Evolutionary conservation across 1,140 invertebrate genomes (phyloP).

Genomic region (Teleopsis dalmanni): DNA sequence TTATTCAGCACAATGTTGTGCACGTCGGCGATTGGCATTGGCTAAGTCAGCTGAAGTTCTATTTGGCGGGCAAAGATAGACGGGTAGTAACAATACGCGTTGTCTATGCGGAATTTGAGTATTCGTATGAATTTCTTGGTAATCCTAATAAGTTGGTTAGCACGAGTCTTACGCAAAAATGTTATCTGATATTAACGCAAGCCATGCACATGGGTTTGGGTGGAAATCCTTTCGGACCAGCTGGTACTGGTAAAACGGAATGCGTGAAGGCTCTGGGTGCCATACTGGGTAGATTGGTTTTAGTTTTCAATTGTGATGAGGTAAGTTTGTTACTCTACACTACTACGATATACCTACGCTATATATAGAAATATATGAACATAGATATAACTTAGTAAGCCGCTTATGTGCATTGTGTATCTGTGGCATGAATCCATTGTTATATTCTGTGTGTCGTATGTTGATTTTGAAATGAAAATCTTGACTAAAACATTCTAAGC

Average conservation of each 20-base stretch:
- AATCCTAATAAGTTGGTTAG: constrained; percentile 84
- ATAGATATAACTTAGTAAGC: too few relatives aligned
- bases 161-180: constrained; percentile 90
- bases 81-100: constrained; percentile 54
- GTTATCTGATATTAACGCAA: constrained; percentile 91
- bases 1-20: constrained; percentile 62
- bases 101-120: constrained; percentile 88
- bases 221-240: constrained; percentile 98
- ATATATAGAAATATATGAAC: too few relatives aligned
- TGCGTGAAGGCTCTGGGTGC: constrained; percentile 91
- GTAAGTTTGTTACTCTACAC: too few relatives aligned
- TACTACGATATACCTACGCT: too few relatives aligned
- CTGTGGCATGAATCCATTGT: too few relatives aligned
- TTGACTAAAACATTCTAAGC: too few relatives aligned
- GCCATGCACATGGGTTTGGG: constrained; percentile 92
- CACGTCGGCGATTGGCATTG: constrained; percentile 77
- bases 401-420: too few relatives aligned
- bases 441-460: too few relatives aligned
- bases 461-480: too few relatives aligned
- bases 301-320: constrained; percentile 98
- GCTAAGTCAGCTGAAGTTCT: constrained; percentile 89
- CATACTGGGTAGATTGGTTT: constrained; percentile 81
- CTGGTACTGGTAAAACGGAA: constrained; percentile 96
- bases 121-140: constrained; percentile 97
- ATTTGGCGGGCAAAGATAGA: constrained; percentile 54